These are phyloP conservation scores for Philereme transversata DNA, from an alignment of 2,888 invertebrate genomes.

Conservation along the genomic window DNA sequence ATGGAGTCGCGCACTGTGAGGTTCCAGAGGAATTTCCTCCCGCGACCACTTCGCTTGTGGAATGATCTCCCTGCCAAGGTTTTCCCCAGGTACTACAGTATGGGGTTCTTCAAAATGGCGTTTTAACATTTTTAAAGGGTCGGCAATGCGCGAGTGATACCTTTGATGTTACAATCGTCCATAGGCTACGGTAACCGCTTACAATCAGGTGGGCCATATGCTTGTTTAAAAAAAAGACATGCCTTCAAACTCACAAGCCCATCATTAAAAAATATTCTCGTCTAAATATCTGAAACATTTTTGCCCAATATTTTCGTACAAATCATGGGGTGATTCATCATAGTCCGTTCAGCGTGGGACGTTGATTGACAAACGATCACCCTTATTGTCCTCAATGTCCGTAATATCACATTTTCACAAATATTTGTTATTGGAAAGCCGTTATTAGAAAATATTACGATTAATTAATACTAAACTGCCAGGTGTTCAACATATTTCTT, in stretches of 20 bases:
- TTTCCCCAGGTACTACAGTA: too few species aligned
- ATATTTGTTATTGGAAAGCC: conserved; percentile 11
- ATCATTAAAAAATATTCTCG: neutral
- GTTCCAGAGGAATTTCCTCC: too few species aligned
- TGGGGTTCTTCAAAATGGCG: too few species aligned
- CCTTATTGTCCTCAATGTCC: neutral
- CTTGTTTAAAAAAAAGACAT: too few species aligned
- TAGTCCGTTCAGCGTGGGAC: conserved; percentile 25
- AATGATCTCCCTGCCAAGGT: too few species aligned
- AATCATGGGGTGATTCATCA: conserved; percentile 23
- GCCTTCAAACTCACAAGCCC: neutral
- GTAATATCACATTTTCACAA: conserved; percentile 10
- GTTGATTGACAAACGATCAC: conserved; percentile 42
- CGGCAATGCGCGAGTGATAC: too few species aligned
- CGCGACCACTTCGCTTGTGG: too few species aligned
- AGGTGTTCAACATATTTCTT: neutral
- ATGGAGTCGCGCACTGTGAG: too few species aligned
- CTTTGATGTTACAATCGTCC: too few species aligned
- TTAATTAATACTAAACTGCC: neutral
- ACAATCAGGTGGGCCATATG: too few species aligned
- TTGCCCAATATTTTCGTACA: neutral
- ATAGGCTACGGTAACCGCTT: too few species aligned
- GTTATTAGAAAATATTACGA: neutral
- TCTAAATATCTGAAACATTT: neutral
- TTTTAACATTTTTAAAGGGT: too few species aligned